These are phyloP conservation scores for Haplochromis burtoni DNA, from an alignment of 2,113 vertebrate species.

Conservation along the genomic window DNA sequence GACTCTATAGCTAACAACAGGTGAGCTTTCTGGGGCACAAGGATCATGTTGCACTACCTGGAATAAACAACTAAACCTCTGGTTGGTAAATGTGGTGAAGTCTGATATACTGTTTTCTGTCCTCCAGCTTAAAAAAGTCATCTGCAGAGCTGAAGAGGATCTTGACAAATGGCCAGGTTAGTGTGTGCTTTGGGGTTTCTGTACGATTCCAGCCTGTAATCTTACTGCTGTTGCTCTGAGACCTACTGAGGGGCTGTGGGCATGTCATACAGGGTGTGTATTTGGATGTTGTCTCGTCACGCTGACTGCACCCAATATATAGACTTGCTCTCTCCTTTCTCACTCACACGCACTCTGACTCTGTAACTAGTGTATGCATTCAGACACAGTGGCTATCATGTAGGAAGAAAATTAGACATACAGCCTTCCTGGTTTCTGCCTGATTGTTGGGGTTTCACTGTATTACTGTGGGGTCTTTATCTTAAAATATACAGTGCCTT, in stretches of 20 bases:
- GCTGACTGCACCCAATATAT: background rate
- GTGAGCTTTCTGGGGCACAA: constrained; percentile 69
- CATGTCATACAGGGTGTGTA: constrained; percentile 59
- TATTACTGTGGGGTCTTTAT: background rate
- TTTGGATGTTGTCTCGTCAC: constrained; percentile 46
- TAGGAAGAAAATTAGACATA: constrained; percentile 77
- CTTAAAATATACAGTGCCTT: background rate
- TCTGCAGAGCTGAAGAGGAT: constrained; percentile 97
- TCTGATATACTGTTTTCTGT: background rate
- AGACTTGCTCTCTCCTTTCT: background rate
- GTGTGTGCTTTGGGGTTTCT: background rate
- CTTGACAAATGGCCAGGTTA: constrained; percentile 91
- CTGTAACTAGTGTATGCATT: background rate
- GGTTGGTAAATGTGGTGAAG: background rate
- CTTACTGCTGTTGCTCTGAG: background rate
- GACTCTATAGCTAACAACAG: constrained; percentile 90
- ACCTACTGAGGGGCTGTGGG: constrained; percentile 42
- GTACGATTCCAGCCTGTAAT: background rate
- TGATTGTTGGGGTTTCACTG: background rate
- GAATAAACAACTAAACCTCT: background rate
- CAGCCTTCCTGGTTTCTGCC: constrained; percentile 72
- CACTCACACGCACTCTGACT: background rate
- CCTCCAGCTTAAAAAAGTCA: constrained; percentile 88
- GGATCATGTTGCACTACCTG: background rate
- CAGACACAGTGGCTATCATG: constrained; percentile 69